These are phyloP conservation scores for Neoarius graeffei DNA, from an alignment of 2,113 vertebrate genomes.

Conservation along the genomic window DNA sequence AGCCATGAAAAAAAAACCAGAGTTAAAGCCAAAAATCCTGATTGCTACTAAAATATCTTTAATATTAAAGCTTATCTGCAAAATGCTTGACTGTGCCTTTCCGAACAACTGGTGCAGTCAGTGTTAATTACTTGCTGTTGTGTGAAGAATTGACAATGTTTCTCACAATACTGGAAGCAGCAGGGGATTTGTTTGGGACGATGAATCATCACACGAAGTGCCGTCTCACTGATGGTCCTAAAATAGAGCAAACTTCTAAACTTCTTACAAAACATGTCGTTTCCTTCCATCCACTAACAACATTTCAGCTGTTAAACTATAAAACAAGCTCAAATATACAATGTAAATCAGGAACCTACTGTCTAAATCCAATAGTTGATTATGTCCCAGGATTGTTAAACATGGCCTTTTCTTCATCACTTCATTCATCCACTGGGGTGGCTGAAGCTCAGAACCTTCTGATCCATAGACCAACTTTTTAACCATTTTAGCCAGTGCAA, in stretches of 20 bases:
- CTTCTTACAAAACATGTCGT: neutral
- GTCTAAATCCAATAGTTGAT: neutral
- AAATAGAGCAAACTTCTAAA: conserved; percentile 27
- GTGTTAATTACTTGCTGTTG: conserved; percentile 17
- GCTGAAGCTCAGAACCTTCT: neutral
- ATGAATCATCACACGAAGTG: conserved; percentile 23
- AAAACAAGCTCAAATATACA: neutral
- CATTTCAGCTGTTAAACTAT: neutral
- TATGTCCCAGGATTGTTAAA: neutral
- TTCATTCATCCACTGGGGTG: neutral
- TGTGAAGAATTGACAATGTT: conserved; percentile 9
- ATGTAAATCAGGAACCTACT: neutral
- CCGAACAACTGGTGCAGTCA: neutral
- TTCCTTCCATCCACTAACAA: neutral
- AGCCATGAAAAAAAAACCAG: neutral
- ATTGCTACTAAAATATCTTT: neutral
- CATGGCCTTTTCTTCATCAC: neutral
- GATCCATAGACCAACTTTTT: neutral
- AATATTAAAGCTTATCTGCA: neutral
- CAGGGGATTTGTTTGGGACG: conserved; percentile 22
- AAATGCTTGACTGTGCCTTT: neutral
- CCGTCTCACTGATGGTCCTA: neutral
- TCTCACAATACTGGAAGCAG: conserved; percentile 22
- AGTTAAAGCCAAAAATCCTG: neutral
- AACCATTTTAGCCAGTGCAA: neutral